phyloP scores from a whole-genome alignment of 2,113 vertebrate genomes.

The Gallinago paraguaiae region DNA sequence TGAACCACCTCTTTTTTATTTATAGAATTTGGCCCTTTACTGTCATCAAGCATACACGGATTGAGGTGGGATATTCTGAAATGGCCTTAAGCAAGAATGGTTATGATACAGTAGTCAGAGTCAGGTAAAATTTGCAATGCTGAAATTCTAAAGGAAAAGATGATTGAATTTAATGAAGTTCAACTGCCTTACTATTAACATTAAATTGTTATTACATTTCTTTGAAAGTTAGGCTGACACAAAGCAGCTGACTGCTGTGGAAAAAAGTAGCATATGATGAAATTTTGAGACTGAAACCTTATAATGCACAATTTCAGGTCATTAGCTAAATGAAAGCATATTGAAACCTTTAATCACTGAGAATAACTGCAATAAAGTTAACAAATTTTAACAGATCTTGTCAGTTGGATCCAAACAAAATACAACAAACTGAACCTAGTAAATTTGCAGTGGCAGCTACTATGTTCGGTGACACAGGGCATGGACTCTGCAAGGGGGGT shows the following conservation, averaged over 20 bases:
- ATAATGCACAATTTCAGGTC: constrained; percentile 34
- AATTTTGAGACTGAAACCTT: constrained; percentile 16
- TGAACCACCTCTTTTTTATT: background rate
- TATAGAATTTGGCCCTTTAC: background rate
- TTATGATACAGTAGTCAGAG: background rate
- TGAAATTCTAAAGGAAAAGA: background rate
- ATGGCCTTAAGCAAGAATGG: background rate
- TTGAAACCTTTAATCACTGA: background rate
- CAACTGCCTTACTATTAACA: background rate
- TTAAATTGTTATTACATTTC: background rate
- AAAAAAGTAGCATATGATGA: background rate
- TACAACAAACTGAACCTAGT: background rate
- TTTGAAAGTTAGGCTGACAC: background rate
- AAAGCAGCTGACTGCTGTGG: background rate
- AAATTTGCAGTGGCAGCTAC: background rate
- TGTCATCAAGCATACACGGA: background rate
- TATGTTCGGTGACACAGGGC: background rate
- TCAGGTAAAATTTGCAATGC: background rate
- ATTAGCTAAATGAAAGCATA: constrained; percentile 46
- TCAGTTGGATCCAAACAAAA: background rate
- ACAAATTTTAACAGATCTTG: constrained; percentile 19
- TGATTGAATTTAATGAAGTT: background rate
- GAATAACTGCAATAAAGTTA: background rate
- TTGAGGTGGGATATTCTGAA: background rate
- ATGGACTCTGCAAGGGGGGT: too few species aligned